Evolutionary conservation across 2,888 invertebrate species (phyloP).

Genomic region (Candidula unifasciata): DNA sequence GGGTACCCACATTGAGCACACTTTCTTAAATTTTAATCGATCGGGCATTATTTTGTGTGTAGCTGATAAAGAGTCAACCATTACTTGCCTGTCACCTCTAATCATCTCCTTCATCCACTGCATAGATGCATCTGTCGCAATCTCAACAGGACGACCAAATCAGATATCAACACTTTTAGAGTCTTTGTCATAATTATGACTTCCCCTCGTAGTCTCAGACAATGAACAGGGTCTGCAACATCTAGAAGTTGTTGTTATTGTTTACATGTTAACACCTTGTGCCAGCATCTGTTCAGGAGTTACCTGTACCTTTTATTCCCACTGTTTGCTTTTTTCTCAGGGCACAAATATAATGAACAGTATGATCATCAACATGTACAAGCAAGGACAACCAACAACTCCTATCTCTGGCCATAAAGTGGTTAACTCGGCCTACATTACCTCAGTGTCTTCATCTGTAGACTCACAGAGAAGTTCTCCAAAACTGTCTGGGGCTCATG

Average conservation of each 20-base stretch:
- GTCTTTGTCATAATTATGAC: too few relatives aligned
- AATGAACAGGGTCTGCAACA: not conserved
- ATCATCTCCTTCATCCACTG: too few relatives aligned
- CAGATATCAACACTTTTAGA: too few relatives aligned
- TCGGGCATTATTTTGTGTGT: too few relatives aligned
- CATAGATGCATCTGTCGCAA: too few relatives aligned
- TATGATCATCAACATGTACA: constrained; percentile 50
- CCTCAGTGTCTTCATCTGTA: constrained; percentile 1
- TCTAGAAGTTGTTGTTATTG: not conserved
- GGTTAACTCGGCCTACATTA: not conserved
- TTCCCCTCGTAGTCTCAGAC: too few relatives aligned
- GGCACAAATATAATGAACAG: constrained; percentile 52
- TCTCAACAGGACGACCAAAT: too few relatives aligned
- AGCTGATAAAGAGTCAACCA: too few relatives aligned
- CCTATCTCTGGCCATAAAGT: not conserved
- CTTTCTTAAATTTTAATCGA: too few relatives aligned
- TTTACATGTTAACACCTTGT: not conserved
- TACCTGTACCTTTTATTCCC: not conserved
- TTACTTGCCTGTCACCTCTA: too few relatives aligned
- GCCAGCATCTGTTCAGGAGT: not conserved
- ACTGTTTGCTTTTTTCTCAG: constrained; percentile 29
- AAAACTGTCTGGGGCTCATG: not conserved
- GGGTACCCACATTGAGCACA: too few relatives aligned
- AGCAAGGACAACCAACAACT: not conserved
- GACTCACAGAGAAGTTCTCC: not conserved